These are phyloP conservation scores for Nautilus pompilius DNA, from an alignment of 1,140 invertebrate species.

Conservation along the genomic window DNA sequence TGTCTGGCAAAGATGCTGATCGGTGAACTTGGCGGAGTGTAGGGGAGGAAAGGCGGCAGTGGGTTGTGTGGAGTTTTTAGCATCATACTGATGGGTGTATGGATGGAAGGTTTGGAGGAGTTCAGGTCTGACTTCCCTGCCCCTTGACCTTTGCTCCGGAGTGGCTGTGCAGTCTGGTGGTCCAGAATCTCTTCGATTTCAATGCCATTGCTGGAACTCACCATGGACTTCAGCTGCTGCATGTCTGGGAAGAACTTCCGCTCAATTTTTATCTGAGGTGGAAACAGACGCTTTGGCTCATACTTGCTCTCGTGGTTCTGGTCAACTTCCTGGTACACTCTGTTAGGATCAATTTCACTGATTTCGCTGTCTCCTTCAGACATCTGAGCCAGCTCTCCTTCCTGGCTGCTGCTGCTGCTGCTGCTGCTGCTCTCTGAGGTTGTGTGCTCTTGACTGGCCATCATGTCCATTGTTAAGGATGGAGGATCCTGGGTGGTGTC, in stretches of 20 bases:
- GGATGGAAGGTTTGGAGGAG: background rate
- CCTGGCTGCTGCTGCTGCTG: slow-evolving; percentile 4
- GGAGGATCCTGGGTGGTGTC: no score
- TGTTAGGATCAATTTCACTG: slow-evolving; percentile 34
- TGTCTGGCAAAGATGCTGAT: slow-evolving; percentile 9
- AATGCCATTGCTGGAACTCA: slow-evolving; percentile 42
- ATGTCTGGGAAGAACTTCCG: slow-evolving; percentile 47
- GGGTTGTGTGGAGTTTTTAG: slow-evolving; percentile 45
- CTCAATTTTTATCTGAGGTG: slow-evolving; percentile 50
- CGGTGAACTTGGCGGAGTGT: slow-evolving; percentile 21
- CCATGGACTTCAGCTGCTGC: slow-evolving; percentile 29
- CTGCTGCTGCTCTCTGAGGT: background rate
- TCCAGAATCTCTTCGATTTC: slow-evolving; percentile 22
- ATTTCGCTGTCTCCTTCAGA: slow-evolving; percentile 31
- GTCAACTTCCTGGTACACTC: slow-evolving; percentile 39
- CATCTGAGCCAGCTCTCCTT: slow-evolving; percentile 9
- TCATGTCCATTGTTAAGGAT: no score
- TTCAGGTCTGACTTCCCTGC: slow-evolving; percentile 14
- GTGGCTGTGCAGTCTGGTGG: background rate
- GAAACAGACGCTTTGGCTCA: slow-evolving; percentile 34
- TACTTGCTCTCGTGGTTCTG: slow-evolving; percentile 47
- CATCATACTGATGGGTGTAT: slow-evolving; percentile 8
- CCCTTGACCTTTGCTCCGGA: slow-evolving; percentile 5
- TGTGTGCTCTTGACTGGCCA: no score
- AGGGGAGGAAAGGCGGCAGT: slow-evolving; percentile 30